Evolutionary conservation across 2,797 vertebrate genomes (phyloP).

Genomic region (Lates japonicus): DNA sequence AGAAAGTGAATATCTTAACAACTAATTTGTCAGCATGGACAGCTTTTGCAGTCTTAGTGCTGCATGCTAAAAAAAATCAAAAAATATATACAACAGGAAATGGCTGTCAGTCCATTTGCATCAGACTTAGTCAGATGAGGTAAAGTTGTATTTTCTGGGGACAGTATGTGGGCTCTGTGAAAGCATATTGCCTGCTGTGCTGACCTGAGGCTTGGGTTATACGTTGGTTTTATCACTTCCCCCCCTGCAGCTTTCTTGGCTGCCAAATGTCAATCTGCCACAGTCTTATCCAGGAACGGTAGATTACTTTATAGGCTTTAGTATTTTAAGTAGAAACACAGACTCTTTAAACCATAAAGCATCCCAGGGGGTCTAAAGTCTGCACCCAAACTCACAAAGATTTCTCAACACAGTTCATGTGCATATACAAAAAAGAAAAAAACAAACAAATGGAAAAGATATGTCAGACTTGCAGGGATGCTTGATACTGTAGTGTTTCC

Average conservation of each 20-base stretch:
- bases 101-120: conserved; percentile 3
- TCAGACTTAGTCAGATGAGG: neutral
- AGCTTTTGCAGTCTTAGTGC: neutral
- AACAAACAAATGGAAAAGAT: neutral
- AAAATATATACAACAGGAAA: neutral
- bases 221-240: conserved; percentile 19
- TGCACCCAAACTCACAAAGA: conserved; percentile 8
- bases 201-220: conserved; percentile 41
- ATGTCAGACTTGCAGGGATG: neutral
- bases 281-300: conserved; percentile 32
- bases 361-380: conserved; percentile 40
- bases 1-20: neutral
- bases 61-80: neutral
- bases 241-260: conserved; percentile 44
- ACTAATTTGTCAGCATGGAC: neutral
- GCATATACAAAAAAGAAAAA: neutral
- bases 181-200: conserved; percentile 44
- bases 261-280: conserved; percentile 61
- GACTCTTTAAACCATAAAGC: conserved; percentile 56
- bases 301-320: conserved; percentile 52
- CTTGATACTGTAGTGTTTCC: neutral
- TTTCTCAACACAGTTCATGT: neutral
- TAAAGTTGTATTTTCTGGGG: conserved; percentile 3
- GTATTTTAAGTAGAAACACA: conserved; percentile 63
- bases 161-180: conserved; percentile 38